phyloP scores from a whole-genome alignment of 2,888 invertebrate species.

The Listrodromus nycthemerus region DNA sequence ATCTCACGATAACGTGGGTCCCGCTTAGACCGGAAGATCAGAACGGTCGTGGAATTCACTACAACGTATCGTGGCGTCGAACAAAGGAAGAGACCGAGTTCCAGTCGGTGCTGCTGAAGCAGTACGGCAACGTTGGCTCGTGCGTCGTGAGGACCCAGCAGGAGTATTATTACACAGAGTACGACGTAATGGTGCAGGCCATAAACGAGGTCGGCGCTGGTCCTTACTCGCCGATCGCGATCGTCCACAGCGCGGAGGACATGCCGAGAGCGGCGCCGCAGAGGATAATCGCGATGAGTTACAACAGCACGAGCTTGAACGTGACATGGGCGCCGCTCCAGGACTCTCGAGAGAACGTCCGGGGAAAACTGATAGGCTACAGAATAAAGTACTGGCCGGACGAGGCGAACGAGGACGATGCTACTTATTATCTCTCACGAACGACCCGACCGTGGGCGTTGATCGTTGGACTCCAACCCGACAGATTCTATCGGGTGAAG shows the following conservation, averaged over 20 bases:
- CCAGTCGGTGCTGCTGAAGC: conserved; percentile 89
- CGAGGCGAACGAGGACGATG: conserved; percentile 90
- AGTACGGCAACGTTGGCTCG: conserved; percentile 91
- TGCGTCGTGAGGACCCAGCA: conserved; percentile 91
- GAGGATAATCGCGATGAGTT: conserved; percentile 91
- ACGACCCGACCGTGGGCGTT: conserved; percentile 94
- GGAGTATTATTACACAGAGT: conserved; percentile 92
- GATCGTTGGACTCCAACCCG: conserved; percentile 96
- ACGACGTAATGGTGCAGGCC: conserved; percentile 94
- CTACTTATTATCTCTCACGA: conserved; percentile 93
- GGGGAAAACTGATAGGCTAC: conserved; percentile 96
- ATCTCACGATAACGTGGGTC: conserved; percentile 96
- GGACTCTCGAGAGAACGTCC: conserved; percentile 92
- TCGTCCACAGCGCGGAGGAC: conserved; percentile 95
- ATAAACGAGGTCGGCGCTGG: conserved; percentile 93
- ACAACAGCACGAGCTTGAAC: conserved; percentile 96
- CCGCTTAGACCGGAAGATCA: conserved; percentile 92
- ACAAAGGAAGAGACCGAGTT: conserved; percentile 91
- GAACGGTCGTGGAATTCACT: conserved; percentile 95
- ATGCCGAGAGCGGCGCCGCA: conserved; percentile 96
- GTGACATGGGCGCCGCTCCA: conserved; percentile 96
- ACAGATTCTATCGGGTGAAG: conserved; percentile 97
- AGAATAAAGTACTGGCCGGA: conserved; percentile 97
- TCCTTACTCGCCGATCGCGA: conserved; percentile 90
- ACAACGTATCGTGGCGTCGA: conserved; percentile 95